These are phyloP conservation scores for Agrotis ipsilon DNA, from an alignment of 2,888 invertebrate species.

Conservation along the genomic window DNA sequence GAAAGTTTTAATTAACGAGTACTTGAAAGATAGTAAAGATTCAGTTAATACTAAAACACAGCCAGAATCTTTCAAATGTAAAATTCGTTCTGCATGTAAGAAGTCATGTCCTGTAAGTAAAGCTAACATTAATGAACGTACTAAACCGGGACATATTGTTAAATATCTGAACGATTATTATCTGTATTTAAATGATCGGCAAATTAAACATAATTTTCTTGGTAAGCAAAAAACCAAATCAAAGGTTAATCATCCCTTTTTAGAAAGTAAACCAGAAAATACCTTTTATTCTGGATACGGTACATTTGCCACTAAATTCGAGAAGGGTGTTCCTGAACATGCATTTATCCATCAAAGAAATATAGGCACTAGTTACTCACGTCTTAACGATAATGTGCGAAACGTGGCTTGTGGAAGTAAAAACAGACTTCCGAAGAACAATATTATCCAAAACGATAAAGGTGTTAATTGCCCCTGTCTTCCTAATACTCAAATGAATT, in stretches of 20 bases:
- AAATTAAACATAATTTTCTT: background rate
- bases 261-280: slow-evolving; percentile 1
- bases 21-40: background rate
- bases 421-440: background rate
- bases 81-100: background rate
- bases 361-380: background rate
- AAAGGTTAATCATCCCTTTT: background rate
- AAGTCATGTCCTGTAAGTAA: background rate
- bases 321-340: background rate
- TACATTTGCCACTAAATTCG: too few relatives aligned
- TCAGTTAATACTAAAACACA: background rate
- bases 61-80: background rate
- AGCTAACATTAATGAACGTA: slow-evolving; percentile 9
- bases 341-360: background rate
- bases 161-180: slow-evolving; percentile 8
- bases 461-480: too few relatives aligned
- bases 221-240: background rate
- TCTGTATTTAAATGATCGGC: slow-evolving; percentile 14
- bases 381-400: background rate
- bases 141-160: background rate
- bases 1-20: background rate
- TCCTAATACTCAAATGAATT: too few relatives aligned
- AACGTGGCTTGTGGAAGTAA: background rate
- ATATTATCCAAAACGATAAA: background rate
- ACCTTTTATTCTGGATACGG: too few relatives aligned